Evolutionary conservation across 2,888 invertebrate species (phyloP), one percentile per base, ranked within the genome.

Genomic region (Asteroscopus sphinx): DNA sequence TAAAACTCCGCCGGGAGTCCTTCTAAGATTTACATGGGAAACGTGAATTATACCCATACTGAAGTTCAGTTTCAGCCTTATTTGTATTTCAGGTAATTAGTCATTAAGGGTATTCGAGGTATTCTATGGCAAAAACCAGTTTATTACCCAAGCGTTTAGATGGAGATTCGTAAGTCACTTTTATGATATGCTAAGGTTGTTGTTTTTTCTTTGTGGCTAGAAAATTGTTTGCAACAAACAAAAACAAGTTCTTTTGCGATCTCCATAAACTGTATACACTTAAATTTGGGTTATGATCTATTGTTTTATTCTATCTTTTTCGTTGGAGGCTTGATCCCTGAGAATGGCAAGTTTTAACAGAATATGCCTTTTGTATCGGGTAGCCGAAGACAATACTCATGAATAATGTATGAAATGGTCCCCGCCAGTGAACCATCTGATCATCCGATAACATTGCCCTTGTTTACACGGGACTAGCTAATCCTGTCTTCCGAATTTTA

Each of bases 381-480:
- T 77, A 78, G 77, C 68, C 68, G 77, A 80, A 86, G 80, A 83
- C 79, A 81, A 79, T 70, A 65, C 81, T 90, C 82, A 91, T 92
- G 87, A 88, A 92, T 92, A 87, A 92, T 92, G 89, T 85, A 92
- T 86, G 73, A 60, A 77, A 73, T 66, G 79, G 73, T 80, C 67
- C 67, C 65, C 73, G 74, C 72, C 72, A 73, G 78, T 69, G 82
- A 85, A 84, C 82, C 87, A 86, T 89, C 86, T 83, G 90, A 90
- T 90, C 87, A 86, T 73, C 83, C 85, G 89, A 90, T 90, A 88
- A 85, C 85, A 79, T 79, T 77, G 84, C 75, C 82, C 85, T 88
- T 92, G 91, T 92, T 92, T 92, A 89, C 89, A 86, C 76, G 83
- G 82, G 80, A 80, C 83, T 78, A 72, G 79, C 85, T 92, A 91